Percentiles rank a stretch among this genome's conserved stretches.
phyloP scores from a whole-genome alignment of 2,888 invertebrate species.

The Philhelius pedissequus region DNA sequence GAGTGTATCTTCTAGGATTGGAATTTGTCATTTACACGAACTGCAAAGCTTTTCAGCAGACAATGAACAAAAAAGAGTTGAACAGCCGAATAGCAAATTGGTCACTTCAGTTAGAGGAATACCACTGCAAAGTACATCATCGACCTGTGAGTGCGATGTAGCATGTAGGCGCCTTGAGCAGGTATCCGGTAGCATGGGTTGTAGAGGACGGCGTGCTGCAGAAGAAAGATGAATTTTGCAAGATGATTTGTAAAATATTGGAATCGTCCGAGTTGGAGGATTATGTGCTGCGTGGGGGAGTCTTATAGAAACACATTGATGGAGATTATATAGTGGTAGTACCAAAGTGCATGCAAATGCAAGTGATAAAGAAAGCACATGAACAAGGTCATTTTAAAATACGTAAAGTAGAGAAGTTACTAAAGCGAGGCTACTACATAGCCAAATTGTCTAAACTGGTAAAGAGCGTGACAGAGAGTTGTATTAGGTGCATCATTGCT shows the following conservation, averaged over 20 bases:
- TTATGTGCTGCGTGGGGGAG: not conserved
- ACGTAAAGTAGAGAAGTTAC: not conserved
- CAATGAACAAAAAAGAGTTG: too few species aligned
- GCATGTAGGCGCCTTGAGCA: constrained; percentile 31
- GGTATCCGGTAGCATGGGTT: not conserved
- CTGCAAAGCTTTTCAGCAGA: too few species aligned
- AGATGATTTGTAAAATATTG: too few species aligned
- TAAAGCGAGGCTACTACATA: constrained; percentile 4
- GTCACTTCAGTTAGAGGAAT: too few species aligned
- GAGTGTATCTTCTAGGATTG: too few species aligned
- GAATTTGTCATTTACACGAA: too few species aligned
- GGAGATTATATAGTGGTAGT: not conserved
- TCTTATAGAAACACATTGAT: not conserved
- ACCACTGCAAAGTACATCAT: not conserved
- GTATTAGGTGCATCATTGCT: constrained; percentile 10
- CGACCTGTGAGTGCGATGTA: not conserved
- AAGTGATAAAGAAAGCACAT: constrained; percentile 1
- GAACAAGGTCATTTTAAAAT: constrained; percentile 21
- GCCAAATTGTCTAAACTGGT: not conserved
- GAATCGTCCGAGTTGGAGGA: not conserved
- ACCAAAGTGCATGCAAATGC: not conserved
- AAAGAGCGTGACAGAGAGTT: not conserved
- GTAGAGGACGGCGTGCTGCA: not conserved
- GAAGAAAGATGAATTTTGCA: not conserved
- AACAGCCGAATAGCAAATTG: too few species aligned